Base-by-base conservation (phyloP, 2,888 invertebrate species). In the Acrocyrtus sp. region DNA sequence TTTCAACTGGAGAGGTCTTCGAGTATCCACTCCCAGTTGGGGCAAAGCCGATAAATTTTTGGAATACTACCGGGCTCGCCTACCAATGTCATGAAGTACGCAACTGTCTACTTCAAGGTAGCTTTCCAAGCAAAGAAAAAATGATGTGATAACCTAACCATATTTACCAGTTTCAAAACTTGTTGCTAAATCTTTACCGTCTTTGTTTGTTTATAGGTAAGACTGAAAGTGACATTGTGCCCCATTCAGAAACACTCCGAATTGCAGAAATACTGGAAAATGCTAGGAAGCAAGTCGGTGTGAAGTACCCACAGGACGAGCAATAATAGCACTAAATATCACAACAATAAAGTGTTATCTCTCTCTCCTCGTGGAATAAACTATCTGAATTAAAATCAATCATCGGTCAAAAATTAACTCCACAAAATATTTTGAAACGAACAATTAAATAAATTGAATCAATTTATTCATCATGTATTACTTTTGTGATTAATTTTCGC, bases 61-160 rank as follows among this genome's bases (percentile, higher is more conserved):
- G 84, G 66, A 93, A 93, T 82, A 92, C 92, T 74, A 89, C 88
- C 22, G 93, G 92, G 1, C 86, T 94, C 54, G 86, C 88, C 75
- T 94, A 92, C 83, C 90, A 94, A 85, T 94, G 93, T 39, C 88
- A 89, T 78, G 92, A 93, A 84, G 92, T 90, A 58, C 88, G 91
- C 81, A 86, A 88, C 74, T 92, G 93, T 81, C 88, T 95, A 43
- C 85, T 86, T 73, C 84, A 87, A 84, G 90, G 90, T 90, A n/a
- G n/a, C n/a, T n/a, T n/a, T n/a, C 12, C 41, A 39, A 39, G 10
- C 41, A 12, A 39, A 39, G 12, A 12, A 10, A 12, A 39, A 39
- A 12, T 39, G 12, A 39, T 39, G 47, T 8, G 41, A 12, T 39
- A 39, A 45, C 19, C 19, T 45, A 45, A 45, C n/a, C n/a, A n/a